Evolutionary conservation across 2,888 invertebrate genomes (phyloP).

Genomic region (Drosophila stalkeri): DNA sequence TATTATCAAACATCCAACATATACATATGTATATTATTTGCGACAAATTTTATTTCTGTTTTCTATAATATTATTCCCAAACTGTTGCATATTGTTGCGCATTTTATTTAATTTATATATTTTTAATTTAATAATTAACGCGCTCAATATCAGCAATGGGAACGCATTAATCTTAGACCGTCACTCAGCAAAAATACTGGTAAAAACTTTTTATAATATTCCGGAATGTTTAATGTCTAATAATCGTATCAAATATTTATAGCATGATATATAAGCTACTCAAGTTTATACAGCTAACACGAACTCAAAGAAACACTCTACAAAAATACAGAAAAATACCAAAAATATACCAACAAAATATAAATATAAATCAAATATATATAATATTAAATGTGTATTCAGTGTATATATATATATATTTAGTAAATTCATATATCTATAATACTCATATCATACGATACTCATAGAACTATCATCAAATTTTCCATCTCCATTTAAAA

Average conservation of each 20-base stretch:
- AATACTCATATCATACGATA: constrained; percentile 22
- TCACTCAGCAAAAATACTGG: constrained; percentile 45
- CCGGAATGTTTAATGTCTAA: constrained; percentile 35
- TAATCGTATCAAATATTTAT: background rate
- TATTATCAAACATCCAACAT: background rate
- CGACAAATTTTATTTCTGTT: constrained; percentile 66
- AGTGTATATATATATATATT: constrained; percentile 35
- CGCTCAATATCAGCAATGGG: constrained; percentile 19
- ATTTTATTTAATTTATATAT: background rate
- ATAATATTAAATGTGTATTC: constrained; percentile 28
- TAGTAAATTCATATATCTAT: constrained; percentile 22
- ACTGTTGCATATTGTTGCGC: constrained; percentile 18
- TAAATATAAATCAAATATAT: constrained; percentile 14
- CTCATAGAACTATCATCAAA: constrained; percentile 56
- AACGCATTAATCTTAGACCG: constrained; percentile 26
- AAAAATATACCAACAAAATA: constrained; percentile 74
- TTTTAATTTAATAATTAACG: background rate
- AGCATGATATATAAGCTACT: constrained; percentile 31
- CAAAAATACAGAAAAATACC: constrained; percentile 47
- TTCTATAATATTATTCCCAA: constrained; percentile 21
- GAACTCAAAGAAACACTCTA: constrained; percentile 40
- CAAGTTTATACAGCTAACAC: constrained; percentile 18
- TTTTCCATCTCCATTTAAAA: constrained; percentile 63
- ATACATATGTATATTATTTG: constrained; percentile 24
- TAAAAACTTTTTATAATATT: constrained; percentile 13